These are phyloP conservation scores for Drosophila saltans DNA, from an alignment of 1,140 invertebrate genomes.

Conservation along the genomic window DNA sequence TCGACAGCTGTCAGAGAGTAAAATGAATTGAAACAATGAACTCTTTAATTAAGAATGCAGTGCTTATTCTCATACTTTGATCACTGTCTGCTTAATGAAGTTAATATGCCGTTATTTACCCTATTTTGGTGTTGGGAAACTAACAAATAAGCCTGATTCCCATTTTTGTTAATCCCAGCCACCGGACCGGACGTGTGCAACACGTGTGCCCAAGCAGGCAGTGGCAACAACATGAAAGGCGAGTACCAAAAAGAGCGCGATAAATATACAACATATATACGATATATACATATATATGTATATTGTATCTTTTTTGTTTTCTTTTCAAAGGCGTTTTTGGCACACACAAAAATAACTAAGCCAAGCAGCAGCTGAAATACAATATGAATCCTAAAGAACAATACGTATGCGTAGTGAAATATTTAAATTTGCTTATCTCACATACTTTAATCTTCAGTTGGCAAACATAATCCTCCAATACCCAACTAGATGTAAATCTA, in stretches of 20 bases:
- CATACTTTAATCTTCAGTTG: constrained; percentile 43
- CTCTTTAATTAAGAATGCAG: constrained; percentile 13
- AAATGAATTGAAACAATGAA: constrained; percentile 14
- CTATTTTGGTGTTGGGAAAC: constrained; percentile 32
- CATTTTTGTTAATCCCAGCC: constrained; percentile 29
- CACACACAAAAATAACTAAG: constrained; percentile 22
- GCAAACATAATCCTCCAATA: constrained; percentile 43
- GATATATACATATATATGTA: no score
- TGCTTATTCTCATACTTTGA: not conserved
- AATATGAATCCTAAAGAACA: constrained; percentile 34
- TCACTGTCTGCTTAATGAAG: constrained; percentile 23
- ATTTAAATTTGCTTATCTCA: constrained; percentile 53
- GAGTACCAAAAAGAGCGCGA: constrained; percentile 31
- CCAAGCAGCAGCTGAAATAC: constrained; percentile 36
- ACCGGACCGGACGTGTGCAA: constrained; percentile 49
- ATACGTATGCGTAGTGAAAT: constrained; percentile 29
- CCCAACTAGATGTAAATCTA: constrained; percentile 61
- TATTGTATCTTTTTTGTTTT: not conserved
- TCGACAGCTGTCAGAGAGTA: constrained; percentile 9
- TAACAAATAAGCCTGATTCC: constrained; percentile 23
- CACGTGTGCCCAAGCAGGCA: constrained; percentile 46
- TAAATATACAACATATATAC: no score
- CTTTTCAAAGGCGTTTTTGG: constrained; percentile 31
- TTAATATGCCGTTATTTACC: constrained; percentile 40
- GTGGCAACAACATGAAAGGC: constrained; percentile 52